These are phyloP conservation scores for Phragmatobia fuliginosa DNA, from an alignment of 2,888 invertebrate species.

Conservation along the genomic window DNA sequence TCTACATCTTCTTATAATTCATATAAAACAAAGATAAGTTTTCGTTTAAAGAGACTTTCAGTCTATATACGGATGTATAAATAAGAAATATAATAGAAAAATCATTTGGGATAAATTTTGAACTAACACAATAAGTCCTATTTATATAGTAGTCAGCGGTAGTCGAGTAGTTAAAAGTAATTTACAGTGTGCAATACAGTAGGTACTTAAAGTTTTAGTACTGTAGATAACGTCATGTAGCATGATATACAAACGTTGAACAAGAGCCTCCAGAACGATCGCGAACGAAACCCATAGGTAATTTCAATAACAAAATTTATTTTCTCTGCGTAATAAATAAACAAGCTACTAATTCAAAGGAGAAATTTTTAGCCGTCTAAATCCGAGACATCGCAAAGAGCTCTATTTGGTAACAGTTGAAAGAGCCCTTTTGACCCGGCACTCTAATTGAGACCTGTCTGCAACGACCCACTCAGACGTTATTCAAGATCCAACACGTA, in stretches of 20 bases:
- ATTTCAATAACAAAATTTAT: background rate
- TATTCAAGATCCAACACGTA: slow-evolving; percentile 75
- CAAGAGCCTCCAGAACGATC: background rate
- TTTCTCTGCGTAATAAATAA: slow-evolving; percentile 4
- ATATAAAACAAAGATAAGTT: slow-evolving; percentile 13
- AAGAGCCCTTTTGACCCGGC: slow-evolving; percentile 49
- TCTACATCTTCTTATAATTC: slow-evolving; percentile 55
- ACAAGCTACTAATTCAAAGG: slow-evolving; percentile 14
- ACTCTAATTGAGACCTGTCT: slow-evolving; percentile 53
- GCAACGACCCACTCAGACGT: slow-evolving; percentile 79
- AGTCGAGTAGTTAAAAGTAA: background rate
- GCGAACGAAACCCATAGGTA: background rate
- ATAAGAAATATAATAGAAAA: too few relatives aligned
- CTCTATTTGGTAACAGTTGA: slow-evolving; percentile 42
- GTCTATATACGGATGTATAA: too few relatives aligned
- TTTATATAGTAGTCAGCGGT: background rate
- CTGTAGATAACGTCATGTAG: background rate
- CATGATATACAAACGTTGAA: too few relatives aligned
- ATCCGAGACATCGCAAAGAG: slow-evolving; percentile 47
- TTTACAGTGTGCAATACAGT: background rate
- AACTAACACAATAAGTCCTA: too few relatives aligned
- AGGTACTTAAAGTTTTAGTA: too few relatives aligned
- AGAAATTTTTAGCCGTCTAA: slow-evolving; percentile 31
- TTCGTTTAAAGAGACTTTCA: background rate
- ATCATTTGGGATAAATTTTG: background rate